phyloP scores from a whole-genome alignment of 2,113 vertebrate species.

The Pelecanus crispus region DNA sequence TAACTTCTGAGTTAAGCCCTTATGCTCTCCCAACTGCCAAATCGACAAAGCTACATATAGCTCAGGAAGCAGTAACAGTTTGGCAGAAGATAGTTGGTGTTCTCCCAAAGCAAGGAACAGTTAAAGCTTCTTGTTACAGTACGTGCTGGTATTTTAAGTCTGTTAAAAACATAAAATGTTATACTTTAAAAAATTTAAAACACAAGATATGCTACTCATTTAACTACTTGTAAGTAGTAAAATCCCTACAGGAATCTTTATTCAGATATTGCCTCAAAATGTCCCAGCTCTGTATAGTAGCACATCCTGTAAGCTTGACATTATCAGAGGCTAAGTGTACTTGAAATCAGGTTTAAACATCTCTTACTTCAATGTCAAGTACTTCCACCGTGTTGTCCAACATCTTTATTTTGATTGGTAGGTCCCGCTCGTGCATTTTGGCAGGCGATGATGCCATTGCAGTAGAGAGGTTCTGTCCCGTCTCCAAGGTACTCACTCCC shows the following conservation, averaged over 20 bases:
- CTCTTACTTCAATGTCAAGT: conserved; percentile 85
- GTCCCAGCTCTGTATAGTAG: not conserved
- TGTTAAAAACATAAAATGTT: not conserved
- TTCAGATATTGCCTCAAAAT: not conserved
- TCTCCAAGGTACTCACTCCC: conserved; percentile 89
- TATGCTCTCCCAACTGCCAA: not conserved
- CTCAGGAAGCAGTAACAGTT: not conserved
- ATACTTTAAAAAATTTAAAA: not conserved
- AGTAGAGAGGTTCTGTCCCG: conserved; percentile 76
- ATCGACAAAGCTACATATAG: not conserved
- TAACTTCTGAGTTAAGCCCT: not conserved
- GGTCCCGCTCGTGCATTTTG: conserved; percentile 54
- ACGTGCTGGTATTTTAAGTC: not conserved
- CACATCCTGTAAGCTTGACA: not conserved
- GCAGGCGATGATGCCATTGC: conserved; percentile 28
- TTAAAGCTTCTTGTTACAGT: not conserved
- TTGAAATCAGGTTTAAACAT: not conserved
- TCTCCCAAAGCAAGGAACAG: not conserved
- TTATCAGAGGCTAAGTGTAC: not conserved
- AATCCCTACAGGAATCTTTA: not conserved
- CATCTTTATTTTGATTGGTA: conserved; percentile 80
- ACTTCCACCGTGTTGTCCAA: conserved; percentile 85
- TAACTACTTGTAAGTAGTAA: not conserved
- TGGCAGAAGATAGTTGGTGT: not conserved
- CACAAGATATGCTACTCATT: not conserved